Conservation (phyloP, 2,113 vertebrate species). For the Cyprinodon variegatus region DNA sequence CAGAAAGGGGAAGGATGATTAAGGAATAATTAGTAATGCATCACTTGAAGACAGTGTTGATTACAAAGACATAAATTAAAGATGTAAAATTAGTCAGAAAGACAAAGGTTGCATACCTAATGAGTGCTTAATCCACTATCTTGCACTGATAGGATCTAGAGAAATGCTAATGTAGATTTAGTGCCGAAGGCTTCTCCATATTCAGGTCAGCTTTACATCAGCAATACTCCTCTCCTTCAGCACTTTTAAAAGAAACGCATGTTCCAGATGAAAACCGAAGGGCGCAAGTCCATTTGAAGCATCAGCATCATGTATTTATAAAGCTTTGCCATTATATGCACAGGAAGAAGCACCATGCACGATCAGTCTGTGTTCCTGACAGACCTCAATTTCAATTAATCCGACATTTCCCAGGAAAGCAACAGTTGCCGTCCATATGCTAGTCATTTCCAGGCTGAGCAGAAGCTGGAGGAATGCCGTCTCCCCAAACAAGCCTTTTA, state of each 20-base stretch:
- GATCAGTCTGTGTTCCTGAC: slow-evolving; percentile 45
- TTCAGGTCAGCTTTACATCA: slow-evolving; percentile 30
- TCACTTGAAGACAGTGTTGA: neutral
- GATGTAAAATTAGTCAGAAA: neutral
- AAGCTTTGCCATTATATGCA: slow-evolving; percentile 36
- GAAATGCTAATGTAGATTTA: neutral
- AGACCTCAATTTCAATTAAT: slow-evolving; percentile 66
- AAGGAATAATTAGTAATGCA: neutral
- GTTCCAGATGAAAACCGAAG: slow-evolving; percentile 42
- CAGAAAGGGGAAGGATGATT: neutral
- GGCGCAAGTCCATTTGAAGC: slow-evolving; percentile 36
- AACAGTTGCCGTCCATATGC: slow-evolving; percentile 68
- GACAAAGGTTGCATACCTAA: neutral
- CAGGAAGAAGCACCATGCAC: neutral
- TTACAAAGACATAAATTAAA: neutral
- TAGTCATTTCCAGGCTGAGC: slow-evolving; percentile 50
- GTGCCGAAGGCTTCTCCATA: slow-evolving; percentile 13
- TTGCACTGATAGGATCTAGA: neutral
- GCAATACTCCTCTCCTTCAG: slow-evolving; percentile 13
- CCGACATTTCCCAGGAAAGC: slow-evolving; percentile 58
- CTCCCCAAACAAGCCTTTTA: slow-evolving; percentile 13
- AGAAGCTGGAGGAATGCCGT: slow-evolving; percentile 31
- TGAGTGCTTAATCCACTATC: neutral
- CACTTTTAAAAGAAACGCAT: slow-evolving; percentile 6
- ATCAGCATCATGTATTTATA: slow-evolving; percentile 44